Percentiles rank a stretch among this genome's conserved stretches.
Conservation (phyloP, 2,797 vertebrate genomes). For the Sebastes itinus region DNA sequence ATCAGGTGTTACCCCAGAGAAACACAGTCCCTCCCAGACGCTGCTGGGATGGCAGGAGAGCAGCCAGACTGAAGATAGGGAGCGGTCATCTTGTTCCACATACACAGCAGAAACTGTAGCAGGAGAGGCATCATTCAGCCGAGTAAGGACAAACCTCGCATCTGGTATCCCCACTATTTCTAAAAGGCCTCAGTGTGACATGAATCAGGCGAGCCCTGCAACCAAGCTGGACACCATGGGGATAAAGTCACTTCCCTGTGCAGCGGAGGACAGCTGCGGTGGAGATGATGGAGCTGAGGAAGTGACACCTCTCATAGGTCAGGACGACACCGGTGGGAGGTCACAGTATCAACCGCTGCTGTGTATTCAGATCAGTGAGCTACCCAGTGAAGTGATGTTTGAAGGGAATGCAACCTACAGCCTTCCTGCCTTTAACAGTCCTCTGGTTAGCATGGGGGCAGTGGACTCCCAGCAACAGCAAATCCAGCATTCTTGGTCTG, state of each 20-base stretch:
- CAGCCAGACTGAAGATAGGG: background rate
- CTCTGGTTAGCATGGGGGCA: background rate
- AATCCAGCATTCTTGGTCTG: slow-evolving; percentile 6
- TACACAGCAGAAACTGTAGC: background rate
- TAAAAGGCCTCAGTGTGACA: background rate
- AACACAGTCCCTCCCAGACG: background rate
- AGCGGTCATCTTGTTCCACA: slow-evolving; percentile 44
- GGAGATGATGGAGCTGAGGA: background rate
- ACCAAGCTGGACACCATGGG: slow-evolving; percentile 1
- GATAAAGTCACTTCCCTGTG: background rate
- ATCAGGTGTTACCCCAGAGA: slow-evolving; percentile 4
- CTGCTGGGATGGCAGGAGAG: slow-evolving; percentile 13
- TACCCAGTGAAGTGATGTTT: background rate
- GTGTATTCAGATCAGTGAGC: slow-evolving; percentile 14
- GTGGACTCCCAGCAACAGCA: slow-evolving; percentile 11
- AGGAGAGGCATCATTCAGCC: background rate
- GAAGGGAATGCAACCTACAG: background rate
- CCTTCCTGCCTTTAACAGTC: background rate
- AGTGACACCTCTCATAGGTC: background rate
- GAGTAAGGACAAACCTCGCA: background rate
- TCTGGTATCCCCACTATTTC: background rate
- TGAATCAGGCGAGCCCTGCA: background rate
- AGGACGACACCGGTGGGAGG: background rate
- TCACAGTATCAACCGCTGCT: slow-evolving; percentile 1
- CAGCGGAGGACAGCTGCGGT: background rate